phyloP scores from a whole-genome alignment of 1,140 invertebrate genomes.

The Phenacoccus solenopsis region DNA sequence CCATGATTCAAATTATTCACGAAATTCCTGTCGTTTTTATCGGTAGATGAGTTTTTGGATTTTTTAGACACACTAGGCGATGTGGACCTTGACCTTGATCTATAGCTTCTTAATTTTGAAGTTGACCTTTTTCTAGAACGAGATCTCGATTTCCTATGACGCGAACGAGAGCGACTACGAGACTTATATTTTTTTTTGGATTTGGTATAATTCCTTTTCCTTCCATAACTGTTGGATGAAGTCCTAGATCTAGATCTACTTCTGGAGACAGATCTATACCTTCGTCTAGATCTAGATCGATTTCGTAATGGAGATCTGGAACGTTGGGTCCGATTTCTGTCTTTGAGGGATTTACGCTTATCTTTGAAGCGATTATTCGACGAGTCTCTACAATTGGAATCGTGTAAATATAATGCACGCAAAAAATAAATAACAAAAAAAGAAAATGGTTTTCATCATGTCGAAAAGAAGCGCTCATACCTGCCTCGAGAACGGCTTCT shows the following conservation, averaged over 20 bases:
- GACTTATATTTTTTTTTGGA: background rate
- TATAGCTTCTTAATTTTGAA: background rate
- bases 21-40: background rate
- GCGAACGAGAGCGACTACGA: background rate
- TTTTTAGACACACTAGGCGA: background rate
- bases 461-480: background rate
- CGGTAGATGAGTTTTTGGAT: background rate
- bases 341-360: background rate
- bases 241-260: background rate
- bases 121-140: background rate
- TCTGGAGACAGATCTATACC: background rate
- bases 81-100: background rate
- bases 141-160: background rate
- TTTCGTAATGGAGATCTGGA: background rate
- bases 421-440: no score
- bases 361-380: background rate
- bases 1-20: background rate
- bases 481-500: background rate
- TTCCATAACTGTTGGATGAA: background rate
- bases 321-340: background rate
- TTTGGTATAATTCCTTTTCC: background rate
- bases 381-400: background rate
- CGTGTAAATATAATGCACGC: background rate
- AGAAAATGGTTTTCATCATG: no score
- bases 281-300: background rate